Evolutionary conservation across 2,888 invertebrate species (phyloP).

Genomic region (Lycia hirtaria): DNA sequence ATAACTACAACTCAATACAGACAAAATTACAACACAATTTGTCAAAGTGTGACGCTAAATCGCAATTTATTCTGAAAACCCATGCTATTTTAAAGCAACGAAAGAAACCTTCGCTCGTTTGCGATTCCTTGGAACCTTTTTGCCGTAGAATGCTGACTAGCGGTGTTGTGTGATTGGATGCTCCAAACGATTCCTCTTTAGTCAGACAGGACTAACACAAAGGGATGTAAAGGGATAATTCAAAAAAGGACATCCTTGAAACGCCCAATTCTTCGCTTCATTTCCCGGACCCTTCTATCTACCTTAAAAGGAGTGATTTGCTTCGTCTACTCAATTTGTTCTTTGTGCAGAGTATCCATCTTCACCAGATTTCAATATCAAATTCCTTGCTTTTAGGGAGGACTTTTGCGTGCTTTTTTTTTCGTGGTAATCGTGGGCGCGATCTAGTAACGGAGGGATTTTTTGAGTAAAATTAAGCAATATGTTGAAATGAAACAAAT

Average conservation of each 20-base stretch:
- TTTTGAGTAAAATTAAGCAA: background rate
- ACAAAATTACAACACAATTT: too few relatives aligned
- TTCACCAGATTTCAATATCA: constrained; percentile 35
- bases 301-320: constrained; percentile 51
- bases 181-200: constrained; percentile 42
- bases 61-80: background rate
- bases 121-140: constrained; percentile 16
- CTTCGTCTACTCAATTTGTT: constrained; percentile 50
- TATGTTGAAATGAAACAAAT: too few relatives aligned
- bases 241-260: constrained; percentile 48
- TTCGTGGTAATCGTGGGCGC: constrained; percentile 2
- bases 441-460: background rate
- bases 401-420: too few relatives aligned
- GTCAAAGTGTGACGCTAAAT: too few relatives aligned
- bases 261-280: constrained; percentile 52
- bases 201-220: constrained; percentile 43
- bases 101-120: constrained; percentile 10
- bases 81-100: background rate
- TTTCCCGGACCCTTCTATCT: constrained; percentile 44
- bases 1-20: too few relatives aligned
- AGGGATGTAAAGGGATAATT: constrained; percentile 48
- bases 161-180: constrained; percentile 41
- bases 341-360: constrained; percentile 37
- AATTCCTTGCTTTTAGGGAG: constrained; percentile 9
- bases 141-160: constrained; percentile 34